Conservation (phyloP, 2,113 vertebrate genomes). For the Sylvilagus bachmani region DNA sequence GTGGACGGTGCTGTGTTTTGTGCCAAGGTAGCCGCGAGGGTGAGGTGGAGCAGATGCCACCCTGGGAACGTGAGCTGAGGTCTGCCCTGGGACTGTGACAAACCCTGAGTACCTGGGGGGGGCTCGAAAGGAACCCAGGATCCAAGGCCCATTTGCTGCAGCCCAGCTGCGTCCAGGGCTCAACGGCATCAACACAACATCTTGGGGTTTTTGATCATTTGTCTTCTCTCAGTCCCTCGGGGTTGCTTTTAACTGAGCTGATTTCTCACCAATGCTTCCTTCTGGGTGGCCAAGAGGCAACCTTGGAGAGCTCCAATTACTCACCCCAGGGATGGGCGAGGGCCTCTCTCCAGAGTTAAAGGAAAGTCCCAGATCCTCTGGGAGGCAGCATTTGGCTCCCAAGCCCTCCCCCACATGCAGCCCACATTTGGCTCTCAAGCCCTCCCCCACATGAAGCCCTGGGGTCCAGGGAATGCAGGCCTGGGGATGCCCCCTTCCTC, state of each 20-base stretch:
- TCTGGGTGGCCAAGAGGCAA: no score
- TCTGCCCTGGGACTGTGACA: neutral
- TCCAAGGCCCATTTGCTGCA: no score
- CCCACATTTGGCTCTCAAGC: neutral
- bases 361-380: neutral
- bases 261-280: neutral
- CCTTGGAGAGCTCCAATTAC: neutral
- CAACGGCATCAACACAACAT: neutral
- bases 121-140: neutral
- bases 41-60: neutral
- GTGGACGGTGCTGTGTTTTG: accelerated
- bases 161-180: no score
- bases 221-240: accelerated
- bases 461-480: neutral
- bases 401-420: no score
- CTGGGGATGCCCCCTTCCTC: accelerated
- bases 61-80: accelerated
- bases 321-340: neutral
- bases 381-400: neutral
- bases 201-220: accelerated
- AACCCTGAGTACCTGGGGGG: accelerated
- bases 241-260: neutral
- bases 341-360: neutral
- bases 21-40: neutral
- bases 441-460: no score